These are phyloP conservation scores for Rissa tridactyla DNA, from an alignment of 2,113 vertebrate species.

Conservation along the genomic window DNA sequence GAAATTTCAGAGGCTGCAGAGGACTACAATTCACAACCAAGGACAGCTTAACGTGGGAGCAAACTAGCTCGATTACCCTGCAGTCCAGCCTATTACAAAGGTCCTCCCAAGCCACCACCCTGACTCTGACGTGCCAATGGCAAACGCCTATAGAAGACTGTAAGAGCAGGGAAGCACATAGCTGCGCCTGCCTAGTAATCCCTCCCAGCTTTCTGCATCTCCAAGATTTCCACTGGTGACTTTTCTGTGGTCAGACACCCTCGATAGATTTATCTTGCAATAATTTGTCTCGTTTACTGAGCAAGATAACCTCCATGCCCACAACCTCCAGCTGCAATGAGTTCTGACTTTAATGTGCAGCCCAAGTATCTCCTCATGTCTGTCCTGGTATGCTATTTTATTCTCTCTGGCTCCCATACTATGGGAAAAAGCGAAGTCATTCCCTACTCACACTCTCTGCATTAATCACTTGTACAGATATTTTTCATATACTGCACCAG, in stretches of 20 bases:
- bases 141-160: accelerated
- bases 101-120: not conserved
- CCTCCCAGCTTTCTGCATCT: not conserved
- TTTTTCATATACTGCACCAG: not conserved
- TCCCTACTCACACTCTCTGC: not conserved
- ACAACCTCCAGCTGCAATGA: not conserved
- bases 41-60: not conserved
- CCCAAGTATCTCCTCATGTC: accelerated
- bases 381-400: not conserved
- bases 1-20: constrained; percentile 23
- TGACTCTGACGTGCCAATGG: not conserved
- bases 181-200: not conserved
- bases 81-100: not conserved
- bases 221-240: not conserved
- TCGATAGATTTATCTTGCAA: not conserved
- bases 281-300: not conserved
- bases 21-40: not conserved
- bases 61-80: not conserved
- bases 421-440: not conserved
- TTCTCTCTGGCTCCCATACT: not conserved
- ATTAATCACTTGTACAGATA: not conserved
- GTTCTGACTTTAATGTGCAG: not conserved
- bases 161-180: not conserved
- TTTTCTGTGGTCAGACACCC: not conserved
- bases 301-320: not conserved